Conservation (phyloP, 2,113 vertebrate genomes). For the Gallinago paraguaiae region DNA sequence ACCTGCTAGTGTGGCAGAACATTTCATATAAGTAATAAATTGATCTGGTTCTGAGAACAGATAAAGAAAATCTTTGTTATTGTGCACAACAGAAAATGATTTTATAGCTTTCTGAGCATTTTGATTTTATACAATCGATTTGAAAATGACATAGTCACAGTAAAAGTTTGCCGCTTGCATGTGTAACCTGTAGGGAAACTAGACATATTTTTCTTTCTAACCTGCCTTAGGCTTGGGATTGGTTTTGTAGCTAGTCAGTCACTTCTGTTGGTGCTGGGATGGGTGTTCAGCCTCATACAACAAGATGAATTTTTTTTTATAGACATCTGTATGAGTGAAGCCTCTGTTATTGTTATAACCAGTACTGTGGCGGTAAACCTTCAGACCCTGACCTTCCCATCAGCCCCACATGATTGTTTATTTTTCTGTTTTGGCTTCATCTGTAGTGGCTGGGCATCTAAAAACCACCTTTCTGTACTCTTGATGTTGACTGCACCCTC, state of each 20-base stretch:
- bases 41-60: neutral
- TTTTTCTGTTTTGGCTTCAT: neutral
- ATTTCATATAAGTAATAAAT: neutral
- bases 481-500: neutral
- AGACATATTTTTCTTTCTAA: neutral
- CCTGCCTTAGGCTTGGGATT: neutral
- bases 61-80: neutral
- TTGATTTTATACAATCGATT: neutral
- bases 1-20: neutral
- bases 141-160: neutral
- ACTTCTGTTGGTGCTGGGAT: neutral
- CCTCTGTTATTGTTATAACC: neutral
- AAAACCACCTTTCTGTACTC: neutral
- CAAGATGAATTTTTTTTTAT: neutral
- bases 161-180: neutral
- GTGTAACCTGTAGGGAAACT: neutral
- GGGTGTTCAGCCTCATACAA: neutral
- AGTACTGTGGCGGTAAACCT: neutral
- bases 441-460: neutral
- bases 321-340: neutral
- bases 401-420: neutral
- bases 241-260: neutral
- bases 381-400: neutral
- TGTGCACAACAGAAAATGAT: neutral
- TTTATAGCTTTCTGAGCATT: neutral